phyloP scores from a whole-genome alignment of 2,888 invertebrate species.

The Ormyrus nitidulus region DNA sequence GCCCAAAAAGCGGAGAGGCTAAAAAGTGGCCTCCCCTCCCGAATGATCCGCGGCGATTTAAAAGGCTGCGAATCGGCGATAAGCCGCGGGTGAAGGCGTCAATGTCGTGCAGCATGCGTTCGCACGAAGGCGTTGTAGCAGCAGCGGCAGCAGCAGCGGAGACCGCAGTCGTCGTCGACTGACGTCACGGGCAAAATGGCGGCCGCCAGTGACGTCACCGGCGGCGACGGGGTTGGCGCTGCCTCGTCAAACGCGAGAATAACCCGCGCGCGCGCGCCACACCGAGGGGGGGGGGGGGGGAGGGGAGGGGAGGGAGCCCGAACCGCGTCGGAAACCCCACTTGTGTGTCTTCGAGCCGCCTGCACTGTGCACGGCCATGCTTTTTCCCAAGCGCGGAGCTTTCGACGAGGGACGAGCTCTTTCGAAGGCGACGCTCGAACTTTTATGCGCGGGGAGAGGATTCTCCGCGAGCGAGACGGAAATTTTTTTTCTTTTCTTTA shows the following conservation, averaged over 20 bases:
- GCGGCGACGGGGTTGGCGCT: conserved; percentile 20
- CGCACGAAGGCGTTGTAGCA: too few relatives aligned
- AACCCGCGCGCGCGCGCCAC: not conserved
- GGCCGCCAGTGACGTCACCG: conserved; percentile 74
- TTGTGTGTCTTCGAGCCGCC: conserved; percentile 41
- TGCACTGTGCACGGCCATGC: conserved; percentile 8
- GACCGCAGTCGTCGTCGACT: conserved; percentile 62
- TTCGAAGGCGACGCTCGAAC: too few relatives aligned
- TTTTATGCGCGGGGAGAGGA: not conserved
- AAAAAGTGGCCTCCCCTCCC: too few relatives aligned
- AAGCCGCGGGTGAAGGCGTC: too few relatives aligned
- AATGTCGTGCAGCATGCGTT: too few relatives aligned
- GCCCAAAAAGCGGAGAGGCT: too few relatives aligned
- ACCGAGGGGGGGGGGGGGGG: conserved; percentile 1
- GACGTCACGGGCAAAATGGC: conserved; percentile 78
- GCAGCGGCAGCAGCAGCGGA: not conserved
- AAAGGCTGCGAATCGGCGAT: too few relatives aligned
- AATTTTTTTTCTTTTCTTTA: too few relatives aligned
- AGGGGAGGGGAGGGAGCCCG: conserved; percentile 17
- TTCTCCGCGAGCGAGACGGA: not conserved
- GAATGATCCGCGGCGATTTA: too few relatives aligned
- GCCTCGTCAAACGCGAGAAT: conserved; percentile 37
- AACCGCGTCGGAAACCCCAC: conserved; percentile 48
- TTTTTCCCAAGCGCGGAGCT: conserved; percentile 9
- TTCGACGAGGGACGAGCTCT: too few relatives aligned